Evolutionary conservation across 2,113 vertebrate species (phyloP).

Genomic region (Passer domesticus): DNA sequence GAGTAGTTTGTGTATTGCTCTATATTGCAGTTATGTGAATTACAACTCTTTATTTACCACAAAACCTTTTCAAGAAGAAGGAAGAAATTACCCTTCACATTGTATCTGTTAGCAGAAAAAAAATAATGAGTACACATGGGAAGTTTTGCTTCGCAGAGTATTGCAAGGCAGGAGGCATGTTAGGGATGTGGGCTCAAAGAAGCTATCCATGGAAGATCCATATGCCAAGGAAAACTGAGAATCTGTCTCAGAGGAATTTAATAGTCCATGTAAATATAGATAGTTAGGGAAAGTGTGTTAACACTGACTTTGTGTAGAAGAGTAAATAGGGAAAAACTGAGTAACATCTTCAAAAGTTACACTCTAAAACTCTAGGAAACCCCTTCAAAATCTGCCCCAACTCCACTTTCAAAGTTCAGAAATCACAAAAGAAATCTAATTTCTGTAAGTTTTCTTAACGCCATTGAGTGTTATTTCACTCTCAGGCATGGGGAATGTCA

Average conservation of each 20-base stretch:
- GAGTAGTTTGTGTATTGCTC: background rate
- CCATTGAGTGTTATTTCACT: background rate
- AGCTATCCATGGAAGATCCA: background rate
- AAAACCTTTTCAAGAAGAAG: background rate
- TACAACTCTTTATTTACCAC: background rate
- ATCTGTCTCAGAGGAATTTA: background rate
- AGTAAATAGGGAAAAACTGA: background rate
- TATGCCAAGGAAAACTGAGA: background rate
- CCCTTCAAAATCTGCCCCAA: background rate
- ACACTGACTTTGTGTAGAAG: background rate
- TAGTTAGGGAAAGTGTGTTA: background rate
- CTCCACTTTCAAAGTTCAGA: background rate
- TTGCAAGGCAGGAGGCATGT: background rate
- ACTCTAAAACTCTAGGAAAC: background rate
- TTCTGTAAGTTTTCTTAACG: background rate
- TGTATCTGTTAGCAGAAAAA: background rate
- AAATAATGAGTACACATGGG: background rate
- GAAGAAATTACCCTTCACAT: background rate
- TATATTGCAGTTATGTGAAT: background rate
- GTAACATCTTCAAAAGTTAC: background rate
- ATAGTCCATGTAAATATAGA: background rate
- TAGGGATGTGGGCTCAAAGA: background rate
- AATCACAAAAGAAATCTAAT: background rate
- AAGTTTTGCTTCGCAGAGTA: background rate
- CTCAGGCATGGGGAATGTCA: background rate